Conservation (phyloP, 2,888 invertebrate species). For the Dryococelus australis region DNA sequence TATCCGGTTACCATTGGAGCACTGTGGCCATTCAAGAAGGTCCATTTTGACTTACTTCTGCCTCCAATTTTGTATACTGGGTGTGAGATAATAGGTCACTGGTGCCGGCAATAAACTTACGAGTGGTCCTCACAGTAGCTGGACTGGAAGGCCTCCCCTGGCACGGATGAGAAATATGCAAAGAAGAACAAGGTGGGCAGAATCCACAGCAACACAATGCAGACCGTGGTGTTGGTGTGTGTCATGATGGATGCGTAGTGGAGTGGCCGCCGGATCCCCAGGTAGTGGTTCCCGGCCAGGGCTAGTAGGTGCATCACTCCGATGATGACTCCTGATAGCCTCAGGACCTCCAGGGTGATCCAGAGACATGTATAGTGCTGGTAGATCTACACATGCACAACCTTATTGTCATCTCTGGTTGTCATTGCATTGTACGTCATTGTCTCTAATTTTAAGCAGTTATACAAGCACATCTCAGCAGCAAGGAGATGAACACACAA, state of each 20-base stretch:
- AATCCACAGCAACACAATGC: constrained; percentile 65
- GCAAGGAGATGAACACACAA: no score
- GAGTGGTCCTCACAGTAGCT: constrained; percentile 45
- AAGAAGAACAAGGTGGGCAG: constrained; percentile 63
- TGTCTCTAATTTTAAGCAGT: no score
- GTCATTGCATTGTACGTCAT: background rate
- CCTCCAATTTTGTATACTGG: no score
- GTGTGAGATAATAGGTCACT: no score
- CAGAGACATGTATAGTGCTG: constrained; percentile 19
- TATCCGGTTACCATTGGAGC: no score
- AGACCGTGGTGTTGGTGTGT: constrained; percentile 60
- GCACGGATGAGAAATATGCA: constrained; percentile 61
- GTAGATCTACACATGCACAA: constrained; percentile 11
- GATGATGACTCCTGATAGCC: constrained; percentile 68
- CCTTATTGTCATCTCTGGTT: background rate
- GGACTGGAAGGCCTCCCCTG: constrained; percentile 59
- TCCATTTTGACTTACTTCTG: no score
- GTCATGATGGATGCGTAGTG: constrained; percentile 69
- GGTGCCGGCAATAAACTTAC: constrained; percentile 33
- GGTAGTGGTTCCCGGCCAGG: constrained; percentile 71
- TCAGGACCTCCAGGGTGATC: constrained; percentile 56
- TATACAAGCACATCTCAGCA: no score
- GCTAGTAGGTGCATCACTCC: constrained; percentile 70
- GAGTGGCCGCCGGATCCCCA: constrained; percentile 69
- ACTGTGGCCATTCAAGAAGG: no score